A percentile compares a stretch with the other conserved stretches of the same genome.
phyloP scores from a whole-genome alignment of 2,797 vertebrate genomes.

The Coregonus suidteri region DNA sequence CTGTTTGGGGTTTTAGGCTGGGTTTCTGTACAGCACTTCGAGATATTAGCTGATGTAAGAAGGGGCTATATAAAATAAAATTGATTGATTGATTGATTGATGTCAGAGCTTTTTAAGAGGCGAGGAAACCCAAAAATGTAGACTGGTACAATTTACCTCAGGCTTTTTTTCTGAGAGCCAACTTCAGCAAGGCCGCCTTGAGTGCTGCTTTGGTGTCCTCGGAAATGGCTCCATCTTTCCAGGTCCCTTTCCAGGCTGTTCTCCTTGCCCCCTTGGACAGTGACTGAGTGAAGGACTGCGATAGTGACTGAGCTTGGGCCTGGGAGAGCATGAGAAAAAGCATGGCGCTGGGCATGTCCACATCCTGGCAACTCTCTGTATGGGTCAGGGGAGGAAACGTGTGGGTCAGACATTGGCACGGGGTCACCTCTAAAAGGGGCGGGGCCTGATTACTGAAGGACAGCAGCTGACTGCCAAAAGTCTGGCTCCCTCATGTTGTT shows the following conservation, averaged over 20 bases:
- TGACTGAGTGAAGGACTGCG: slow-evolving; percentile 71
- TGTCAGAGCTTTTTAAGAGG: not conserved
- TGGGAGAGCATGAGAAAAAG: slow-evolving; percentile 71
- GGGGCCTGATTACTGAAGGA: slow-evolving; percentile 58
- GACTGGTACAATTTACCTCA: slow-evolving; percentile 75
- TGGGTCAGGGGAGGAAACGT: slow-evolving; percentile 61
- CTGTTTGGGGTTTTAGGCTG: too few relatives aligned
- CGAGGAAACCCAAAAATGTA: not conserved
- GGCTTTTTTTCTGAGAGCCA: slow-evolving; percentile 84
- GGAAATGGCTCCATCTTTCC: slow-evolving; percentile 89
- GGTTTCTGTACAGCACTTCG: too few relatives aligned
- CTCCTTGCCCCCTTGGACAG: slow-evolving; percentile 69
- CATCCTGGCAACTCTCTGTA: slow-evolving; percentile 72
- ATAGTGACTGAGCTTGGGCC: slow-evolving; percentile 75
- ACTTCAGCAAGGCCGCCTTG: slow-evolving; percentile 88
- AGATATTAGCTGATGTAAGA: too few relatives aligned
- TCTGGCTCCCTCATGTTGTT: slow-evolving; percentile 47
- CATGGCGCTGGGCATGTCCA: slow-evolving; percentile 88
- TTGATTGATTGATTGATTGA: too few relatives aligned
- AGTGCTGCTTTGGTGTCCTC: slow-evolving; percentile 93
- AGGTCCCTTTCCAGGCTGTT: slow-evolving; percentile 64
- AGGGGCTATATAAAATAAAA: too few relatives aligned
- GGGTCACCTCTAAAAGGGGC: slow-evolving; percentile 21
- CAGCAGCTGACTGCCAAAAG: slow-evolving; percentile 56
- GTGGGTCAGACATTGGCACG: slow-evolving; percentile 43